These are phyloP conservation scores for Chaetogeoica ovagalla DNA, from an alignment of 2,888 invertebrate species.

Conservation along the genomic window DNA sequence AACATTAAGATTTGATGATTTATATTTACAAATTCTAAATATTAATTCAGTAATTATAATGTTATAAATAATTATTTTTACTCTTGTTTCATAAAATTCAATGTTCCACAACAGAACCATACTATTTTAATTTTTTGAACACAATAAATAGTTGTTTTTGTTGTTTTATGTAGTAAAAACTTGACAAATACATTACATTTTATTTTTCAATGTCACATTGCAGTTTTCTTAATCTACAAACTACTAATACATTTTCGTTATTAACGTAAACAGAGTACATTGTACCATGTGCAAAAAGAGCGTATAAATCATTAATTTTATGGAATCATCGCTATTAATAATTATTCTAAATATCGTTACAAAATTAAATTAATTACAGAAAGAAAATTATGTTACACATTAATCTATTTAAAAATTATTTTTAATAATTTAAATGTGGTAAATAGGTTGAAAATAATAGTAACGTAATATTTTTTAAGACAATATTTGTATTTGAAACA, in stretches of 20 bases:
- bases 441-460: background rate
- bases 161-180: background rate
- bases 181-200: background rate
- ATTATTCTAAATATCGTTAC: slow-evolving; percentile 20
- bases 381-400: background rate
- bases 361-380: background rate
- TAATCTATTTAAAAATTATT: slow-evolving; percentile 25
- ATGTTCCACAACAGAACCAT: background rate
- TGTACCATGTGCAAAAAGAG: background rate
- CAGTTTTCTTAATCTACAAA: background rate
- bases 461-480: background rate
- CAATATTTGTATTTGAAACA: slow-evolving; percentile 1
- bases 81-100: background rate
- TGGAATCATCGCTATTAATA: slow-evolving; percentile 15
- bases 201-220: background rate
- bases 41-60: background rate
- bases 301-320: slow-evolving; percentile 7
- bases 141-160: background rate
- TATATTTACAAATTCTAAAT: background rate
- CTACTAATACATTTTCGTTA: background rate
- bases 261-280: background rate
- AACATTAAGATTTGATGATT: background rate
- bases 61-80: background rate
- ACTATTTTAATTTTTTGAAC: background rate
- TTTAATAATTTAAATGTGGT: slow-evolving; percentile 6